Evolutionary conservation across 2,797 vertebrate genomes (phyloP), one percentile per base, ranked within the genome.

Genomic region (Gobionotothen gibberifrons): DNA sequence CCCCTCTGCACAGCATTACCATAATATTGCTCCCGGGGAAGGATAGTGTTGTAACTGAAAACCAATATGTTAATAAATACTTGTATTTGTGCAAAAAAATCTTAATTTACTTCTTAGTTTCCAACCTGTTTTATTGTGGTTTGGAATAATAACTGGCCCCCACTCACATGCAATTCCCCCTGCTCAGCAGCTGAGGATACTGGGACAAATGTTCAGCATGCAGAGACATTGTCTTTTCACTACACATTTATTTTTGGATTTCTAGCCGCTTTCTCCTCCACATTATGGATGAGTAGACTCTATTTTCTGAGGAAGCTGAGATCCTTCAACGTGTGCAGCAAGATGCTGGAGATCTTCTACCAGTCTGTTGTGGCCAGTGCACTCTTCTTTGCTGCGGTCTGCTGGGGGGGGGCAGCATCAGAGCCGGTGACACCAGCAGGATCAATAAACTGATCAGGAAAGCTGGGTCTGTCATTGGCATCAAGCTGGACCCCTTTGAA

Each of bases 41-140:
- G n/a, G 0, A 69, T 13, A 4, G 19, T 53, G 29, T 19, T 74
- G 15, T 42, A 74, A 36, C 55, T 67, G 15, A 40, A 70, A 76
- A 57, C 11, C 53, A 76, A 44, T 55, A 15, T 72, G 72, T 65
- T 49, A 74, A 53, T 56, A 79, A 1, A 73, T 62, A 47, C 40
- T 69, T 46, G 4, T 17, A 53, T 56, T 51, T 71, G 26, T 62
- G 57, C 14, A 66, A 56, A 65, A 14, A 49, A 72, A 65, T 72
- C 21, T 69, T 51, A 43, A 42, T 69, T 63, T 66, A 36, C 10
- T 39, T 56, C 39, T 40, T 53, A 54, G 44, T 61, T 79, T 60
- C 16, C 63, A 47, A 63, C 15, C 3, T 1, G 17, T 42, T 22
- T 40, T 53, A 11, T 7, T 59, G 39, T 55, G 15, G 21, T 70